Base-by-base conservation (phyloP, 2,888 invertebrate species). In the Hypsopygia costalis region DNA sequence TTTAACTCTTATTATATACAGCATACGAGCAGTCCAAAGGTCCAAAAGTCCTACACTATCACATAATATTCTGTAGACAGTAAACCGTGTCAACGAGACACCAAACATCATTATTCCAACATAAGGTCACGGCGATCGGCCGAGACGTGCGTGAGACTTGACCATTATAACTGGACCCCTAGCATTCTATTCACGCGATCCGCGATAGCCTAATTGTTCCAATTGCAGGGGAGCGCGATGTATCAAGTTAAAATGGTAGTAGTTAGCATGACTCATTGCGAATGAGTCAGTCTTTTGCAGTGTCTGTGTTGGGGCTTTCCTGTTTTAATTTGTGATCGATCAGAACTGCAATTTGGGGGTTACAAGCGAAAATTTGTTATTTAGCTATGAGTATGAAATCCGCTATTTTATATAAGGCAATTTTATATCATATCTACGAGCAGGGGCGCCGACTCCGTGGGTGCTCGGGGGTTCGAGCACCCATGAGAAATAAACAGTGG, bases 111-210 rank as follows among this genome's bases (percentile, higher is more conserved):
- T 52, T 44, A 48, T 48, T 16, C 16, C 16, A 16, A 4, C 29
- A 44, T 41, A 43, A 43, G 43, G 44, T 58, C 44, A 43, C 16
- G 16, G 16, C 16, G 16, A 16, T 16, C 16, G 30, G 43, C 11
- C 60, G 65, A 70, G 70, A 76, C 77, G 67, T 75, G 73, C 74
- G 70, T 71, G 67, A 68, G 69, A 64, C 61, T 31, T 11, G 46
- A 52, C 76, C 71, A 67, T 41, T 45, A 3, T 35, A 40, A 11
- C 33, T 1, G 49, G 75, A 66, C 46, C 70, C 42, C 41, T 38
- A 44, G 38, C 52, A 53, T 51, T 49, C 53, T 48, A 62, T 62
- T 50, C 49, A 51, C 44, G 34, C 49, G 44, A 41, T 51, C 58
- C 46, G 36, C 40, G 28, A 37, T 16, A 42, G 32, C 29, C 25